Evolutionary conservation across 2,888 invertebrate species (phyloP).

Genomic region (Himalopsyche anomala): DNA sequence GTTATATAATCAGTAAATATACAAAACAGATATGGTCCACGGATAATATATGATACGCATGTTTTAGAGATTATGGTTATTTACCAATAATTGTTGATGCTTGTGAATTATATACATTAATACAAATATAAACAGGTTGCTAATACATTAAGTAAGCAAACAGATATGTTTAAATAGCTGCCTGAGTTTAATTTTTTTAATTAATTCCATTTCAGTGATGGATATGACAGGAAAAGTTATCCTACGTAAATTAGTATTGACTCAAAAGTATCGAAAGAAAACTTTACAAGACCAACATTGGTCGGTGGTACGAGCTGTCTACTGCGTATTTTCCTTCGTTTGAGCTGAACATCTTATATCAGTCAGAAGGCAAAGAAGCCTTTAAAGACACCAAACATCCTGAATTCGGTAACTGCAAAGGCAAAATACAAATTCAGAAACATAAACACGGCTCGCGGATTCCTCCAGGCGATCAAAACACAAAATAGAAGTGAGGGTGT

Average conservation of each 20-base stretch:
- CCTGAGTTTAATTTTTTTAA: too few relatives aligned
- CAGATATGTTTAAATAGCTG: too few relatives aligned
- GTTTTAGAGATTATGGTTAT: too few relatives aligned
- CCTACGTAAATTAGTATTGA: constrained; percentile 28
- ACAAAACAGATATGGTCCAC: too few relatives aligned
- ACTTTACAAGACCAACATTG: neutral
- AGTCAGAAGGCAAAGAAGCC: constrained; percentile 35
- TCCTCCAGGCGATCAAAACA: constrained; percentile 48
- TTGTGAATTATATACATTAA: too few relatives aligned
- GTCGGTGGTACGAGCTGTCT: constrained; percentile 2
- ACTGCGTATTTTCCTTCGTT: constrained; percentile 33
- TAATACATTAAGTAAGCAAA: too few relatives aligned
- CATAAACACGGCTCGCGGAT: constrained; percentile 54
- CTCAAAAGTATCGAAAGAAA: neutral
- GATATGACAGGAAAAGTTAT: neutral
- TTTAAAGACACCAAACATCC: constrained; percentile 26
- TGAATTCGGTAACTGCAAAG: constrained; percentile 33
- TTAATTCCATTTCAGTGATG: too few relatives aligned
- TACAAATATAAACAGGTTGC: too few relatives aligned
- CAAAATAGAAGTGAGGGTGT: constrained; percentile 14
- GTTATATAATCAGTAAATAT: too few relatives aligned
- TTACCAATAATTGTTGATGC: too few relatives aligned
- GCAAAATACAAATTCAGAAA: constrained; percentile 54
- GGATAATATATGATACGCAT: too few relatives aligned
- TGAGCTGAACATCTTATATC: constrained; percentile 11